A percentile compares a stretch with the other conserved stretches of the same genome.
Conservation (phyloP, 1,140 invertebrate species). For the Akabosia matsudoensis region DNA sequence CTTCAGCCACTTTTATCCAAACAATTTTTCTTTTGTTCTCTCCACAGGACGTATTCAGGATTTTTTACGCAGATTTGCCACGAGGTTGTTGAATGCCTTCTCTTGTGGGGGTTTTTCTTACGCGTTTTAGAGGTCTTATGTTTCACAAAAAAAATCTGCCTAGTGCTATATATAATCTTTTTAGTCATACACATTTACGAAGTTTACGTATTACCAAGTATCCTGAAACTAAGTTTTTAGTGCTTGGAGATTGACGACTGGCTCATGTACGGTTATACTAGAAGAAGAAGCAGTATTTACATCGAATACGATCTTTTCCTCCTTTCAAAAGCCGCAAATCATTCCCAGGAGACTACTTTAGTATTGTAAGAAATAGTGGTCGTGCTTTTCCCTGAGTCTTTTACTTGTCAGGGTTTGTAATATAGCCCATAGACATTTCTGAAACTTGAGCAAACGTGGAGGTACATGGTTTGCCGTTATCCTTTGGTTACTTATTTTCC, state of each 20-base stretch:
- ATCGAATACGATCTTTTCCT: neutral
- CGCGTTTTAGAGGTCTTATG: too few relatives aligned
- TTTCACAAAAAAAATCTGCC: too few relatives aligned
- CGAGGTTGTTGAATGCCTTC: too few relatives aligned
- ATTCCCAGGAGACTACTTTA: conserved; percentile 9
- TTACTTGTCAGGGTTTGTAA: neutral
- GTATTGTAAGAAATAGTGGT: neutral
- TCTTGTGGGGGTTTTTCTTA: too few relatives aligned
- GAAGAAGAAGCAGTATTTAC: too few relatives aligned
- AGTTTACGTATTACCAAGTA: too few relatives aligned
- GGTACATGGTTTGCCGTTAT: neutral
- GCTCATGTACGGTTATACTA: too few relatives aligned
- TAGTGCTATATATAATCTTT: too few relatives aligned
- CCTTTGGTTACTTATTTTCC: too few relatives aligned
- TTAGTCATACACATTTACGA: too few relatives aligned
- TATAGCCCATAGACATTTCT: neutral
- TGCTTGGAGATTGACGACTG: too few relatives aligned
- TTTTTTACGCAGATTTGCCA: neutral
- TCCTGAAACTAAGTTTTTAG: too few relatives aligned
- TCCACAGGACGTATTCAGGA: neutral
- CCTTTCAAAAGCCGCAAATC: conserved; percentile 17
- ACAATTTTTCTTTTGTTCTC: neutral
- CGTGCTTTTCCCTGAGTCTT: neutral
- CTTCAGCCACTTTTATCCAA: neutral
- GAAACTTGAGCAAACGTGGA: neutral